Evolutionary conservation across 1,140 invertebrate species (phyloP).

Genomic region (Drosophila lini): DNA sequence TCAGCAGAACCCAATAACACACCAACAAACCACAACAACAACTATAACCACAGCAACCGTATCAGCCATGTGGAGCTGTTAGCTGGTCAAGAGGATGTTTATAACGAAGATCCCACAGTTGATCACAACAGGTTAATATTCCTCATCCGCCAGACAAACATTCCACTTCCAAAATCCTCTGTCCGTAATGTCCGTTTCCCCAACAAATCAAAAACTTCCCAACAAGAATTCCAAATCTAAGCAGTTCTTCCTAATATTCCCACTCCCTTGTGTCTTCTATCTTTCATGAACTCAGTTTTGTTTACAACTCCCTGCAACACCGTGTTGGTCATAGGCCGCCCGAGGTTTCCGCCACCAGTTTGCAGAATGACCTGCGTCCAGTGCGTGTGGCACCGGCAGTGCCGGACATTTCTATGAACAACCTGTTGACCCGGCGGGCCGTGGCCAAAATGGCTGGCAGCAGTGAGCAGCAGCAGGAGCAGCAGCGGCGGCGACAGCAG

Average conservation of each 20-base stretch:
- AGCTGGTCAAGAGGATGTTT: constrained; percentile 9
- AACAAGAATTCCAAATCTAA: background rate
- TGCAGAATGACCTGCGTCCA: constrained; percentile 72
- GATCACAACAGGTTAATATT: constrained; percentile 72
- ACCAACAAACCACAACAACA: constrained; percentile 14
- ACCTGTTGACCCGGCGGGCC: constrained; percentile 46
- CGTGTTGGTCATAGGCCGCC: constrained; percentile 44
- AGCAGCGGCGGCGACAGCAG: constrained; percentile 48
- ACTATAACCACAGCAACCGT: constrained; percentile 7
- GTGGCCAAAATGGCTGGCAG: constrained; percentile 40
- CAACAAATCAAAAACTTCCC: background rate
- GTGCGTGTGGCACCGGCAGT: constrained; percentile 52
- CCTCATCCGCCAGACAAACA: constrained; percentile 3
- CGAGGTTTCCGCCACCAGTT: constrained; percentile 60
- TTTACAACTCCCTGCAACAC: constrained; percentile 79
- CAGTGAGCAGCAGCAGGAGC: constrained; percentile 33
- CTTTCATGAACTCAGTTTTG: constrained; percentile 67
- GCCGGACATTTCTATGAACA: constrained; percentile 37
- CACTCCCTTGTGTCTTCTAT: constrained; percentile 33
- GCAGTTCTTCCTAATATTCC: constrained; percentile 12
- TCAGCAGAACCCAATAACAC: constrained; percentile 14
- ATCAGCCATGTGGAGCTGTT: constrained; percentile 3
- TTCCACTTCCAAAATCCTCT: constrained; percentile 6
- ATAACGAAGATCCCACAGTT: constrained; percentile 17
- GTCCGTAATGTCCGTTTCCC: constrained; percentile 27